phyloP scores from a whole-genome alignment of 2,797 vertebrate genomes.

The Poliocrania exsul region DNA sequence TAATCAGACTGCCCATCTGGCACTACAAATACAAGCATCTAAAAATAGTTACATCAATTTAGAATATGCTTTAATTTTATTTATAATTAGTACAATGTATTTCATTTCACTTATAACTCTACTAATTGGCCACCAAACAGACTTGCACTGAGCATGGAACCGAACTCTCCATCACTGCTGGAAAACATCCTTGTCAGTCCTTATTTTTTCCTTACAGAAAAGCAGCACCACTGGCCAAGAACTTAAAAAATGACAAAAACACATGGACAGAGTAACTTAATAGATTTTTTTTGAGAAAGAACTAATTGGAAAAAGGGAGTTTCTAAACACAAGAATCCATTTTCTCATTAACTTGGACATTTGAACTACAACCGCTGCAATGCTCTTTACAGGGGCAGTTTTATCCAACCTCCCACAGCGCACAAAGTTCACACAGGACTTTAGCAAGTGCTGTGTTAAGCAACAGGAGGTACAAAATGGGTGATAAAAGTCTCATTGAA shows the following conservation, averaged over 20 bases:
- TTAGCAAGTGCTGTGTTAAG: background rate
- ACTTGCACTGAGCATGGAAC: background rate
- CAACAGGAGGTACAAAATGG: background rate
- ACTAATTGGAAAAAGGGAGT: background rate
- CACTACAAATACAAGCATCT: background rate
- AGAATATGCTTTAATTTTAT: background rate
- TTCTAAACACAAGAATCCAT: background rate
- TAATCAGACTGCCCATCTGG: background rate
- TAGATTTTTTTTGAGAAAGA: background rate
- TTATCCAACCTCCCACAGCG: background rate
- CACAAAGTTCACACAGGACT: background rate
- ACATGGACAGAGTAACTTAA: background rate
- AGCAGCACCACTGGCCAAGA: background rate
- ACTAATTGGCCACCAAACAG: background rate
- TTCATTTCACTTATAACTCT: background rate
- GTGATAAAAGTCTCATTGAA: background rate
- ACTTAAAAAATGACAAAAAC: background rate
- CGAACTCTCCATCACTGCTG: background rate
- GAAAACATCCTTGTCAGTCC: background rate
- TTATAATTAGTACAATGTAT: background rate
- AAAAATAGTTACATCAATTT: background rate
- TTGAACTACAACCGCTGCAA: background rate
- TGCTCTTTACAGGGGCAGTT: background rate
- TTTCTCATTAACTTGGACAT: background rate
- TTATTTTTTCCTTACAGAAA: background rate